A percentile compares a stretch with the other conserved stretches of the same genome.
These are phyloP conservation scores for Phylloscopus trochilus DNA, from an alignment of 2,113 vertebrate species.

Conservation along the genomic window DNA sequence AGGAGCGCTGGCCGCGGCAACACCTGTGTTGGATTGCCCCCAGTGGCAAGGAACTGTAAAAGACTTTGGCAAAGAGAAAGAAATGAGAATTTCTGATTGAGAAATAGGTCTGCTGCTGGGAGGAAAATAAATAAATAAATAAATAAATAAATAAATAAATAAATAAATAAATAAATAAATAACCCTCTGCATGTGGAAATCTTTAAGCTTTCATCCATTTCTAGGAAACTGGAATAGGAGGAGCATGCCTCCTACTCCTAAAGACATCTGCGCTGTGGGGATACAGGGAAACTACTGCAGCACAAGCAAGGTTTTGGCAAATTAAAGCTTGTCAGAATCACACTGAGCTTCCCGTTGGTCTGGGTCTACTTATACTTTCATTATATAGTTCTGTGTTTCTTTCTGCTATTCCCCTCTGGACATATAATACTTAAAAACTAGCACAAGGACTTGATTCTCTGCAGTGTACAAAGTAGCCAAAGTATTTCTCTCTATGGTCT, in stretches of 20 bases:
- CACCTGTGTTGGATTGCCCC: slow-evolving; percentile 42
- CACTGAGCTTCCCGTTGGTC: not conserved
- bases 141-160: not conserved
- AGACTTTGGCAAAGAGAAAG: not conserved
- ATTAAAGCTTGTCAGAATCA: slow-evolving; percentile 1
- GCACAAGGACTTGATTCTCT: not conserved
- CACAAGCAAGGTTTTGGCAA: slow-evolving; percentile 2
- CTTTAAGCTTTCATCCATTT: slow-evolving; percentile 25
- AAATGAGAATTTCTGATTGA: not conserved
- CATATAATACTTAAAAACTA: not conserved
- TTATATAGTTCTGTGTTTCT: not conserved
- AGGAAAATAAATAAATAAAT: too few species aligned
- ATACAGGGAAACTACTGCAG: not conserved
- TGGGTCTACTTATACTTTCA: not conserved
- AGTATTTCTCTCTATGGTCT: not conserved
- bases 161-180: not conserved
- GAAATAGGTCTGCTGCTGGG: not conserved
- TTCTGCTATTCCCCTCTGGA: not conserved
- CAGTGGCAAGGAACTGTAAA: slow-evolving; percentile 29
- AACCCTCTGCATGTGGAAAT: not conserved
- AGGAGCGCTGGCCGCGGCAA: not conserved
- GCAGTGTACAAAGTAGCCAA: not conserved
- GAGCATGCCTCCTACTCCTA: not conserved
- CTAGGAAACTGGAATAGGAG: slow-evolving; percentile 35
- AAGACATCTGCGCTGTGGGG: not conserved